phyloP scores from a whole-genome alignment of 1,140 invertebrate genomes.

The Philopotamus ludificatus region DNA sequence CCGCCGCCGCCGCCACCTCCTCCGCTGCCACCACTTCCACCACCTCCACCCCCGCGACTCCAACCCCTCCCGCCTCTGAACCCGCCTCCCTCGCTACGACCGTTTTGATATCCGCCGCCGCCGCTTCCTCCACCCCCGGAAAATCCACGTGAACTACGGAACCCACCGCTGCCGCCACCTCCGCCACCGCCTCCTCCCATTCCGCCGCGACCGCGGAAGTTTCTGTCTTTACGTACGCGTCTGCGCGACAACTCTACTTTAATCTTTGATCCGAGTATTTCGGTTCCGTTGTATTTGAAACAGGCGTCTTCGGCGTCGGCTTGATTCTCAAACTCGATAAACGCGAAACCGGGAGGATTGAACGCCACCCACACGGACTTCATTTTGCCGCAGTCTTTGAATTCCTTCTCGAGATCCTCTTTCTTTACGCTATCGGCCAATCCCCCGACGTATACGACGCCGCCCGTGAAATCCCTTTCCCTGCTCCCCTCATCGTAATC shows the following conservation, averaged over 20 bases:
- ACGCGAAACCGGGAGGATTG: conserved; percentile 90
- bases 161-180: conserved; percentile 57
- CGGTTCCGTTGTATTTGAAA: conserved; percentile 85
- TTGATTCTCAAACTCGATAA: conserved; percentile 95
- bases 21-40: conserved; percentile 52
- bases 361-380: conserved; percentile 86
- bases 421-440: conserved; percentile 81
- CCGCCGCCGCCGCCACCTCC: conserved; percentile 19
- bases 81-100: conserved; percentile 42
- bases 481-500: conserved; percentile 6
- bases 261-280: conserved; percentile 62
- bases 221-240: conserved; percentile 52
- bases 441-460: conserved; percentile 76
- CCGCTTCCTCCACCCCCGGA: conserved; percentile 49
- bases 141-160: conserved; percentile 49
- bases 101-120: conserved; percentile 54
- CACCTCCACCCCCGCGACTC: conserved; percentile 50
- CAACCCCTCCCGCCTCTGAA: conserved; percentile 41
- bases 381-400: conserved; percentile 89
- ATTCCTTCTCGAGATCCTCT: conserved; percentile 82
- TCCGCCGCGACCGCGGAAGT: conserved; percentile 62
- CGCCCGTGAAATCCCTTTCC: neutral
- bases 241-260: conserved; percentile 46
- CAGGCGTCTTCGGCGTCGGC: conserved; percentile 94
- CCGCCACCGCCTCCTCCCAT: conserved; percentile 60